Conservation (phyloP, 1,140 invertebrate genomes). For the Mycetomoellerius zeteki region DNA sequence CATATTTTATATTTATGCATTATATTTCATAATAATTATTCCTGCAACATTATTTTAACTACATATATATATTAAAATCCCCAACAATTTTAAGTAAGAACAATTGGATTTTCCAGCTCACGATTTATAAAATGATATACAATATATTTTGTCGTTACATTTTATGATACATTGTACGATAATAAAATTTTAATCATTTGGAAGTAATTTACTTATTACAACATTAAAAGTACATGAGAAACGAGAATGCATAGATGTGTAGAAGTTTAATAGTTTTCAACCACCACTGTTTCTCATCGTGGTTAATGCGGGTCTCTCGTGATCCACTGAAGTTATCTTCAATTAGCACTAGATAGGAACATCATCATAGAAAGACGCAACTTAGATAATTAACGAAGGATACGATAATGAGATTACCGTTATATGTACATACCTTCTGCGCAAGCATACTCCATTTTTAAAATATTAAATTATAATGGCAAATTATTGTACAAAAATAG, state of each 20-base stretch:
- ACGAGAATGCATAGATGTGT: not conserved
- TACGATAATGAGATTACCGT: not conserved
- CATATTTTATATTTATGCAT: not conserved
- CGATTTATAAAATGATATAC: not conserved
- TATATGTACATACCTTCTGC: not conserved
- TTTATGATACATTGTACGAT: not conserved
- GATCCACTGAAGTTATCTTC: conserved; percentile 26
- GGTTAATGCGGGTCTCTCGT: not conserved
- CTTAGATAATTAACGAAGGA: conserved; percentile 25
- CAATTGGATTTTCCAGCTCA: not conserved
- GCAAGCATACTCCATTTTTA: not conserved
- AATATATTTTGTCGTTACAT: not conserved
- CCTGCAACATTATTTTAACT: not conserved
- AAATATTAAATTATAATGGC: conserved; percentile 11
- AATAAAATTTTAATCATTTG: not conserved
- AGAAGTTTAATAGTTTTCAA: conserved; percentile 28
- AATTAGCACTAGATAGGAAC: not conserved
- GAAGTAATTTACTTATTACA: conserved; percentile 21
- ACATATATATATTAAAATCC: not conserved
- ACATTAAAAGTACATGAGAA: conserved; percentile 1
- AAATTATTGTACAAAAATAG: not conserved
- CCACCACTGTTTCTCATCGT: not conserved
- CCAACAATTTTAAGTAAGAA: not conserved
- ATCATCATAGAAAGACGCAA: not conserved
- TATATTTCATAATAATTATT: not conserved